Percentiles rank a stretch among this genome's conserved stretches.
phyloP scores from a whole-genome alignment of 2,888 invertebrate species.

The Troides helena region DNA sequence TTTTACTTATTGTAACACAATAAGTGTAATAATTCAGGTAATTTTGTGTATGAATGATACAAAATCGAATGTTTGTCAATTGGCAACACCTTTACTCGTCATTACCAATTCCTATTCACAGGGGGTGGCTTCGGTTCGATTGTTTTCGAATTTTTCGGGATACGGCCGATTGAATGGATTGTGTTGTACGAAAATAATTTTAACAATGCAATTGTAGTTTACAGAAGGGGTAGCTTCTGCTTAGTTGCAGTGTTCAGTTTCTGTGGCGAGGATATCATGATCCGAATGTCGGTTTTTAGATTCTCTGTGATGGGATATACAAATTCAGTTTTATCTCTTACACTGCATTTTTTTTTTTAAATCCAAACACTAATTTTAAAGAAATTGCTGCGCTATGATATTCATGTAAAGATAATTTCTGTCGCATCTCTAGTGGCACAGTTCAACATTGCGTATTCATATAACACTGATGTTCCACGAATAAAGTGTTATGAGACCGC shows the following conservation, averaged over 20 bases:
- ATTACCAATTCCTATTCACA: constrained; percentile 59
- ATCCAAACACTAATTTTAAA: no score
- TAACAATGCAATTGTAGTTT: constrained; percentile 53
- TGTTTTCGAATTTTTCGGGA: constrained; percentile 64
- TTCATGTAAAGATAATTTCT: no score
- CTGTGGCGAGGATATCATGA: constrained; percentile 53
- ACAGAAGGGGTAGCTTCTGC: constrained; percentile 55
- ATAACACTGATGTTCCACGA: no score
- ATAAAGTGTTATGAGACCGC: no score
- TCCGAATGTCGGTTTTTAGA: constrained; percentile 14
- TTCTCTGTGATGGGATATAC: no score
- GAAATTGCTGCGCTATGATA: no score
- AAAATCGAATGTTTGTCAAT: constrained; percentile 32
- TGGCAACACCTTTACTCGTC: constrained; percentile 60
- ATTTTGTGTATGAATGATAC: background rate
- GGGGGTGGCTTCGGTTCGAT: constrained; percentile 54
- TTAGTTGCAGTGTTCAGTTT: constrained; percentile 56
- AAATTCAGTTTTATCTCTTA: no score
- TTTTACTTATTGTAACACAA: constrained; percentile 1
- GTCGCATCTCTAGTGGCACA: no score
- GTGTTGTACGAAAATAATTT: constrained; percentile 54
- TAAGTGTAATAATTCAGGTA: constrained; percentile 7
- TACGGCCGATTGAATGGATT: constrained; percentile 56
- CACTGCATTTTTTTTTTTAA: no score
- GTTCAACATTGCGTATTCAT: no score